Evolutionary conservation across 2,797 vertebrate genomes (phyloP).

Genomic region (Amniataba percoides): DNA sequence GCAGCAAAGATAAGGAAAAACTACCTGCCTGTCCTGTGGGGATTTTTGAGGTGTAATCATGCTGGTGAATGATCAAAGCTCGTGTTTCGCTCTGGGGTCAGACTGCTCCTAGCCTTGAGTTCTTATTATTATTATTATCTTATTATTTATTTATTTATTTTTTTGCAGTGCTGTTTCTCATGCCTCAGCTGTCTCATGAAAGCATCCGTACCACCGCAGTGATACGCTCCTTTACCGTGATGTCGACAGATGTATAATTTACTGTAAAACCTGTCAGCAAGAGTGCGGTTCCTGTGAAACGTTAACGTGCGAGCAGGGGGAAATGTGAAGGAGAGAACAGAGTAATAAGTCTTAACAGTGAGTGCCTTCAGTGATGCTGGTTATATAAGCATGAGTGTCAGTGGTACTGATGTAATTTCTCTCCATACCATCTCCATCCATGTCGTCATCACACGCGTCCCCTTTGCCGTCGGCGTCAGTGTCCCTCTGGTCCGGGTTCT

Average conservation of each 20-base stretch:
- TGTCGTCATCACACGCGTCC: constrained; percentile 97
- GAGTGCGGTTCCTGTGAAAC: constrained; percentile 9
- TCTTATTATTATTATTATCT: too few relatives aligned
- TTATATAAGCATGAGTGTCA: constrained; percentile 65
- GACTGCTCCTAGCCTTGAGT: constrained; percentile 43
- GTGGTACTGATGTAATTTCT: constrained; percentile 47
- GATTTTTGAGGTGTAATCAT: constrained; percentile 71
- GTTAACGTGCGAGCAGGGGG: not conserved
- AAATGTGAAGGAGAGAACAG: constrained; percentile 28
- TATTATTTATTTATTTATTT: constrained; percentile 14
- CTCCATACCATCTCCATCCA: constrained; percentile 95
- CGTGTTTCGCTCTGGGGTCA: constrained; percentile 60
- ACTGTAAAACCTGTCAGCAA: constrained; percentile 1
- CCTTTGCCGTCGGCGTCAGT: constrained; percentile 94
- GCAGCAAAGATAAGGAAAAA: constrained; percentile 63
- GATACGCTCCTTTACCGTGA: constrained; percentile 8
- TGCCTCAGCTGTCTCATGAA: constrained; percentile 30
- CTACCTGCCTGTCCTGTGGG: constrained; percentile 58
- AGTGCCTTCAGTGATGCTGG: constrained; percentile 27
- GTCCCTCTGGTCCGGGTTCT: constrained; percentile 96
- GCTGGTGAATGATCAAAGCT: constrained; percentile 72
- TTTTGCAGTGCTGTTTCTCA: constrained; percentile 31
- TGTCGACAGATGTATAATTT: constrained; percentile 23
- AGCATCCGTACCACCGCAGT: constrained; percentile 3
- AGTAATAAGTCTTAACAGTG: constrained; percentile 42